Base-by-base conservation (phyloP, 2,797 vertebrate genomes). In the Peromyscus aztecus region DNA sequence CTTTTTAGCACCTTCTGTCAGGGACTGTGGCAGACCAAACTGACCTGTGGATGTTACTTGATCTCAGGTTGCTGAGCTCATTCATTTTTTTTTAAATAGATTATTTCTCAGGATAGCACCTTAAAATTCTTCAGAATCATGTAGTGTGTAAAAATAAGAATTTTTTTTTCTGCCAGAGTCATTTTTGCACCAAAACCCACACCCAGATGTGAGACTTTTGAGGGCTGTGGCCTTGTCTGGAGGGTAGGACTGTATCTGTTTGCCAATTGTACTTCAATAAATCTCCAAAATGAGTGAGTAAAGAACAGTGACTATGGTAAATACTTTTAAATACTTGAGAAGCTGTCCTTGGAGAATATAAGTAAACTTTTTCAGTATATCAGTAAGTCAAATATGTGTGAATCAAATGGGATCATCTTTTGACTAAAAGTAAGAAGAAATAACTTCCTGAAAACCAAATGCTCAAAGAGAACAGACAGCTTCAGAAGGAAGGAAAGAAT, bases 401-500 rank as follows among this genome's bases (percentile, higher is more conserved):
- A 82, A 75, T 37, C 55, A 34, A 13, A 69, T 13, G 52, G 49
- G 61, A 14, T 65, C 2, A 37, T 65, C 83, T 46, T 90, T 90
- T 83, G 84, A 71, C 29, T 65, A 13, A 91, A 94, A 93, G 19
- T 84, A 78, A 10, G 6, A 78, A 9, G 6, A 86, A 90, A 34
- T 29, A 29, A 63, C 10, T 83, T 84, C 67, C 55, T 75, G 31
- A 87, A 19, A 29, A 49, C 61, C 21, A 81, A 87, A 61, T 24
- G n/a, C 34, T 49, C 23, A 9, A 87, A 46, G 90, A 63, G n/a
- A 83, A 3, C 34, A 24, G 1, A 57, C 12, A 89, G 49, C 40
- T 94, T 92, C 40, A 84, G 14, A 21, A 82, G 61, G 52, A 97
- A 94, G 13, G 63, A 86, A 61, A 69, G 21, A 23, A 80, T 57